A percentile compares a stretch with the other conserved stretches of the same genome.
Conservation (phyloP, 2,113 vertebrate genomes). For the Calyptomena viridis region DNA sequence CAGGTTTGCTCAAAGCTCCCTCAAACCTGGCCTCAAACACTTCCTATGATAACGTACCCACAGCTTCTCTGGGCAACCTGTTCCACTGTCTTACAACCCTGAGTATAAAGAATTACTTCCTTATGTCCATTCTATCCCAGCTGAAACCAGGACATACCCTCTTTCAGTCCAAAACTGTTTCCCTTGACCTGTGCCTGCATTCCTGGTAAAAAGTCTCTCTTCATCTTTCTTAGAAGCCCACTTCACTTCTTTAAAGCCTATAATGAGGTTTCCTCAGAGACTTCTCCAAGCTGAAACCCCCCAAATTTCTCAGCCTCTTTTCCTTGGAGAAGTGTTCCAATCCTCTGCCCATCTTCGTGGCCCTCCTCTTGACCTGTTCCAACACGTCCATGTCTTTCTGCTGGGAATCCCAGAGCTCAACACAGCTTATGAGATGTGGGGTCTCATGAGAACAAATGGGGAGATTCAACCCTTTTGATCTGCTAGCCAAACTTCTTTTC, state of each 20-base stretch:
- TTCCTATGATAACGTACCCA: accelerated
- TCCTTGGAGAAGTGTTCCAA: neutral
- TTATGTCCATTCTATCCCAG: neutral
- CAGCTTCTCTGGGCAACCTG: neutral
- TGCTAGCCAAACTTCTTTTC: neutral
- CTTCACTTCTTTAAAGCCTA: neutral
- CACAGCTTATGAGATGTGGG: neutral
- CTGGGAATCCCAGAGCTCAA: neutral
- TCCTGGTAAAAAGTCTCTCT: neutral
- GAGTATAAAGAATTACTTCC: neutral
- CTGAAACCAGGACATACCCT: neutral
- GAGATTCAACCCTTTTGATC: neutral
- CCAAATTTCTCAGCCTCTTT: neutral
- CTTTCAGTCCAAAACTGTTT: neutral
- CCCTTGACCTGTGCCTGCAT: neutral
- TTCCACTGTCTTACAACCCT: neutral
- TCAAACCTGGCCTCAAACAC: neutral
- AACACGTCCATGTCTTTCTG: neutral
- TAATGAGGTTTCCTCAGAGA: neutral
- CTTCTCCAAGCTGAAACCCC: neutral
- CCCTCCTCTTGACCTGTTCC: neutral
- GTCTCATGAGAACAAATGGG: neutral
- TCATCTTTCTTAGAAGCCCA: neutral
- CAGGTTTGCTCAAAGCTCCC: neutral
- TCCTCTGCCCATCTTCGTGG: neutral